A percentile compares a stretch with the other conserved stretches of the same genome.
These are phyloP conservation scores for Leucosticte australis DNA, from an alignment of 2,113 vertebrate species.

Conservation along the genomic window DNA sequence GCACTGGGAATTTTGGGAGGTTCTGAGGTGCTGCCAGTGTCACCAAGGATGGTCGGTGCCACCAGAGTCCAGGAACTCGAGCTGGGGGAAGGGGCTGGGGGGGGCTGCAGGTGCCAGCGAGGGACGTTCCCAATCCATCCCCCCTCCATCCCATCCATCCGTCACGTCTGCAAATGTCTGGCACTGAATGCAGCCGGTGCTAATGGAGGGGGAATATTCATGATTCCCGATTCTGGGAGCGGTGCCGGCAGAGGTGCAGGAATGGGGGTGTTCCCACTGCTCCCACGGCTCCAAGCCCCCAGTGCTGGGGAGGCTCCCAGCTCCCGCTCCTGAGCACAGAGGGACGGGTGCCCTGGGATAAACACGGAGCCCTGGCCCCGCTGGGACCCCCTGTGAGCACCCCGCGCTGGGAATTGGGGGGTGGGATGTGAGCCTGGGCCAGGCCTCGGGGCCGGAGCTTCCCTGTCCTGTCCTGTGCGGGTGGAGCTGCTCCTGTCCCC, in stretches of 20 bases:
- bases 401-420: accelerated
- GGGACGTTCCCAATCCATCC: neutral
- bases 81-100: neutral
- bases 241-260: neutral
- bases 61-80: accelerated
- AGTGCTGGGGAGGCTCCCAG: neutral
- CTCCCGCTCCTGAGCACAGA: neutral
- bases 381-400: neutral
- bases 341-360: neutral
- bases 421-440: accelerated
- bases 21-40: neutral
- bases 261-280: neutral
- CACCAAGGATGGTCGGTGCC: accelerated
- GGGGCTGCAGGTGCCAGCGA: neutral
- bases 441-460: accelerated
- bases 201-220: constrained; percentile 68
- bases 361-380: accelerated
- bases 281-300: neutral
- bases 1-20: neutral
- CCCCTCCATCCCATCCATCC: neutral
- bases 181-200: constrained; percentile 49
- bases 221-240: neutral
- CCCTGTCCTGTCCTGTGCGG: accelerated
- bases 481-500: neutral
- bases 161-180: constrained; percentile 23